Percentiles rank a stretch among this genome's conserved stretches.
Evolutionary conservation across 2,888 invertebrate species (phyloP).

Genomic region (Cataglyphis altisquamis): DNA sequence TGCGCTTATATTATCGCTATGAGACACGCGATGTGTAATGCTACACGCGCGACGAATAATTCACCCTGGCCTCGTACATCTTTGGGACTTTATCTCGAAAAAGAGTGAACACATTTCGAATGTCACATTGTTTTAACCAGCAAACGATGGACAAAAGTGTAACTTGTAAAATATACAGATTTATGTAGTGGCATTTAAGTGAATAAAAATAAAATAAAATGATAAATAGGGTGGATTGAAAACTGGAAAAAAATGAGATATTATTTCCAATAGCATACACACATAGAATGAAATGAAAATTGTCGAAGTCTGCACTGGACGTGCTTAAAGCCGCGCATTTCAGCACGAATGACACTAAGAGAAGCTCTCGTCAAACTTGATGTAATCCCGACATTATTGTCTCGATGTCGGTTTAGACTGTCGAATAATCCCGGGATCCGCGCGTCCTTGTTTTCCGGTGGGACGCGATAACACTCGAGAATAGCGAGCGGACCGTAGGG

Average conservation of each 20-base stretch:
- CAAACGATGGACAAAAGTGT: not conserved
- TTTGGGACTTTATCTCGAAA: constrained; percentile 45
- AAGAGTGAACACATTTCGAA: constrained; percentile 43
- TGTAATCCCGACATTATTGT: constrained; percentile 76
- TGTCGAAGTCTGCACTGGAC: not conserved
- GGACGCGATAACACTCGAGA: constrained; percentile 69
- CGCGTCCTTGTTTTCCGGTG: constrained; percentile 61
- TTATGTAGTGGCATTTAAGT: not conserved
- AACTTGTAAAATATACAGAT: not conserved
- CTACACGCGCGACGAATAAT: constrained; percentile 50
- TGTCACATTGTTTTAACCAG: constrained; percentile 26
- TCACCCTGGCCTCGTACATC: constrained; percentile 46
- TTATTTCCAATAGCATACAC: not conserved
- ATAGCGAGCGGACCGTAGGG: constrained; percentile 59
- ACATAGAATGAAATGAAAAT: not conserved
- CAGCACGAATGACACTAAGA: not conserved
- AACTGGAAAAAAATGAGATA: constrained; percentile 19
- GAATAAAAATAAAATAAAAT: constrained; percentile 1
- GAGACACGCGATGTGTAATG: constrained; percentile 49
- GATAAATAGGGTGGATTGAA: not conserved
- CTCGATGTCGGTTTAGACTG: constrained; percentile 67
- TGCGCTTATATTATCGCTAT: constrained; percentile 46
- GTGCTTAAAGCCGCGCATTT: not conserved
- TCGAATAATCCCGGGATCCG: constrained; percentile 69
- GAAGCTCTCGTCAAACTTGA: constrained; percentile 59